Evolutionary conservation across 1,140 invertebrate genomes (phyloP).

Genomic region (Melanaphis sacchari): DNA sequence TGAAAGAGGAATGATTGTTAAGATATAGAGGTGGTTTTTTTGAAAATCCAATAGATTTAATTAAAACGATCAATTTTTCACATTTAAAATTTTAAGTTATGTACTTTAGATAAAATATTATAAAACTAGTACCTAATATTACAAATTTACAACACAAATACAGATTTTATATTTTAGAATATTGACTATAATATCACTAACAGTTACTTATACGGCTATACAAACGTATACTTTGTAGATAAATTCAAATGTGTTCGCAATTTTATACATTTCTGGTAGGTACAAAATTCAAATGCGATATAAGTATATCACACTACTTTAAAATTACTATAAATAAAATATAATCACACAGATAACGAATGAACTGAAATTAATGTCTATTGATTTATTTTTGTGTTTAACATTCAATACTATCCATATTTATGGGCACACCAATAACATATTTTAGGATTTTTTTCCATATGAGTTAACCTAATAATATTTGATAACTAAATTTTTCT

Average conservation of each 20-base stretch:
- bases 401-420: background rate
- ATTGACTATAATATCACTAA: background rate
- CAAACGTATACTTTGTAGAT: constrained; percentile 9
- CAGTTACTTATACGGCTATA: background rate
- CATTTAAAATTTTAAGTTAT: background rate
- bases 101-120: background rate
- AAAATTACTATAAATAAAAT: background rate
- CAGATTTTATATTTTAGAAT: constrained; percentile 18
- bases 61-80: background rate
- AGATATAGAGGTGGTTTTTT: background rate
- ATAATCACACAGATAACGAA: background rate
- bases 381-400: background rate
- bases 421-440: background rate
- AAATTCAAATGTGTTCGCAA: background rate
- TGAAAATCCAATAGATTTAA: background rate
- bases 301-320: background rate
- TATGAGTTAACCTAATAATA: too few relatives aligned
- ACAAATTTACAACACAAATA: background rate
- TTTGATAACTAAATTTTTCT: too few relatives aligned
- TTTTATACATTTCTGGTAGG: background rate
- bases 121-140: background rate
- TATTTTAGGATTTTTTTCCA: background rate
- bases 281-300: background rate
- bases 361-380: background rate
- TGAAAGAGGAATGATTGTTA: background rate